Evolutionary conservation across 1,140 invertebrate genomes (phyloP).

Genomic region (Bombus sibiricus): DNA sequence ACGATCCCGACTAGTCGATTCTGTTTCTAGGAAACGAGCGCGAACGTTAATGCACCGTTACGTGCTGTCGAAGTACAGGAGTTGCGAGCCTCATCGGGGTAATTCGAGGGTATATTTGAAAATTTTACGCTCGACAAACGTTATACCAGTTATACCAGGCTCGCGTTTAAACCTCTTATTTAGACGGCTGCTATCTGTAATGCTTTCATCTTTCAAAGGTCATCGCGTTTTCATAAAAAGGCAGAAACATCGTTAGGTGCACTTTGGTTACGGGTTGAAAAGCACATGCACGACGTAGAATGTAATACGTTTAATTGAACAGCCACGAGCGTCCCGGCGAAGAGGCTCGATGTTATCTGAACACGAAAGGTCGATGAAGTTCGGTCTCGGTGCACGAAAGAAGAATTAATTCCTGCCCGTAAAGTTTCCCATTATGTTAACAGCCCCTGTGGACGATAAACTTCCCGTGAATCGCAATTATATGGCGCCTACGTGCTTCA

Average conservation of each 20-base stretch:
- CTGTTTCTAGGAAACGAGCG: slow-evolving; percentile 1
- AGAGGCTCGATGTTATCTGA: slow-evolving; percentile 51
- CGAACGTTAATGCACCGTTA: slow-evolving; percentile 14
- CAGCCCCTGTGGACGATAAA: slow-evolving; percentile 50
- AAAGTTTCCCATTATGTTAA: slow-evolving; percentile 65
- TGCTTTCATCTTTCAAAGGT: not conserved
- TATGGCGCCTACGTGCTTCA: slow-evolving; percentile 34
- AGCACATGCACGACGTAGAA: slow-evolving; percentile 17
- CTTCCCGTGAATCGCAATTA: slow-evolving; percentile 42
- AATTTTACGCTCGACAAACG: not conserved
- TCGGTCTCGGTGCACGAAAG: slow-evolving; percentile 21
- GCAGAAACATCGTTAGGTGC: not conserved
- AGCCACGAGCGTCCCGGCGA: slow-evolving; percentile 12
- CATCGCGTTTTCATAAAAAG: not conserved
- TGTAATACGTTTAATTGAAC: slow-evolving; percentile 58
- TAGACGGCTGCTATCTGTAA: not conserved
- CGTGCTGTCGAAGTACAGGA: not conserved
- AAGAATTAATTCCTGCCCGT: slow-evolving; percentile 59
- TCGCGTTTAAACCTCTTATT: not conserved
- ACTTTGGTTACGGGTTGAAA: not conserved
- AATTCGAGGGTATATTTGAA: not conserved
- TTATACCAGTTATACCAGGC: not conserved
- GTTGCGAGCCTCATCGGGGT: not conserved
- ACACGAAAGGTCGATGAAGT: slow-evolving; percentile 45
- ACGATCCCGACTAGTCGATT: slow-evolving; percentile 17